Percentiles rank a stretch among this genome's conserved stretches.
Conservation (phyloP, 2,888 invertebrate species). For the Eurytoma californica region DNA sequence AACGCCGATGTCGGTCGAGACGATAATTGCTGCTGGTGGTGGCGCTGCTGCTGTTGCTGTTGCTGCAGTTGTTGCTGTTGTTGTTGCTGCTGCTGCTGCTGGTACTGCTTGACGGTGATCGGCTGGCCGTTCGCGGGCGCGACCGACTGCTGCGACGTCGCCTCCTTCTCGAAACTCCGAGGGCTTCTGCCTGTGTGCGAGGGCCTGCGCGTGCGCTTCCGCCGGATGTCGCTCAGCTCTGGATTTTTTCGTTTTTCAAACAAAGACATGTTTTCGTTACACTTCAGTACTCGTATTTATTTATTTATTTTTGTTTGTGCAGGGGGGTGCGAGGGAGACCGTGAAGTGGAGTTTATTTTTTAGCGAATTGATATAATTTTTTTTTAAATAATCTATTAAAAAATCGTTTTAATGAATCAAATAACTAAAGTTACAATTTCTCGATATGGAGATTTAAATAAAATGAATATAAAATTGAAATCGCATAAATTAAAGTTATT, state of each 20-base stretch:
- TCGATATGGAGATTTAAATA: not conserved
- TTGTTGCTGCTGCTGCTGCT: not conserved
- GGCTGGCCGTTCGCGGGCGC: slow-evolving; percentile 37
- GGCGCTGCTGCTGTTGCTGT: slow-evolving; percentile 18
- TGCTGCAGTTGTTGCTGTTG: not conserved
- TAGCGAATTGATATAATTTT: not conserved
- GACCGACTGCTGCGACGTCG: slow-evolving; percentile 51
- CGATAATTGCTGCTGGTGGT: slow-evolving; percentile 29
- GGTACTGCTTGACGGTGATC: slow-evolving; percentile 24
- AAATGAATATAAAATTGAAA: not conserved
- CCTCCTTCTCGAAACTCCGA: slow-evolving; percentile 64
- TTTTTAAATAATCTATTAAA: not conserved
- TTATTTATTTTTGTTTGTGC: not conserved
- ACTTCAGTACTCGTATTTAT: slow-evolving; percentile 48
- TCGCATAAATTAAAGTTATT: not conserved
- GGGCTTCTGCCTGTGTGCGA: slow-evolving; percentile 71
- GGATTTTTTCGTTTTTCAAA: slow-evolving; percentile 57
- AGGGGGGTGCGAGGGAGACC: slow-evolving; percentile 9
- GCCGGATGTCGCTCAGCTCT: slow-evolving; percentile 73
- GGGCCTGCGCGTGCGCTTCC: slow-evolving; percentile 73
- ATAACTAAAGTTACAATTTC: not conserved
- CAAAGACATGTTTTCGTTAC: slow-evolving; percentile 55
- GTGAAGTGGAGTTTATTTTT: slow-evolving; percentile 11
- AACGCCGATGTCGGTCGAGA: slow-evolving; percentile 38
- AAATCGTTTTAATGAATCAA: not conserved